Evolutionary conservation across 2,113 vertebrate species (phyloP).

Genomic region (Pipa parva): DNA sequence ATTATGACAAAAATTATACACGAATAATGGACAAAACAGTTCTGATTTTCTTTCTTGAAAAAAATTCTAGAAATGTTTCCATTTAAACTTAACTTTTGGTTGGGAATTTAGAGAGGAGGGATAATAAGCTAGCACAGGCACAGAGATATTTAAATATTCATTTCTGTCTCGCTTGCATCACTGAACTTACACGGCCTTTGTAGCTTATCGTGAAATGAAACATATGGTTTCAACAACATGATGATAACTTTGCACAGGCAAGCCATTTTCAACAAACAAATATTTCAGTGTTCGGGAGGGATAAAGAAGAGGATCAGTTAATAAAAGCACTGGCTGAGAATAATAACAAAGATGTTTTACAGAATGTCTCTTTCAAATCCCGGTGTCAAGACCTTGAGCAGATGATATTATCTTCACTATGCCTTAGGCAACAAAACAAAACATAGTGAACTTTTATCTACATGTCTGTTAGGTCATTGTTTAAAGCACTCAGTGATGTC

Average conservation of each 20-base stretch:
- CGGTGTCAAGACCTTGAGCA: constrained; percentile 14
- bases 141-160: not conserved
- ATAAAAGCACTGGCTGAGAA: constrained; percentile 18
- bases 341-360: constrained; percentile 13
- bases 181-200: not conserved
- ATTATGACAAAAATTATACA: too few species aligned
- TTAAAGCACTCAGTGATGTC: not conserved
- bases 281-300: constrained; percentile 1
- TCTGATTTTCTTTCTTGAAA: too few species aligned
- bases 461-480: not conserved
- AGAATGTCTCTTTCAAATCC: not conserved
- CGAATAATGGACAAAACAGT: too few species aligned
- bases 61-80: too few species aligned
- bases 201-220: not conserved
- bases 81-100: too few species aligned
- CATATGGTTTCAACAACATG: not conserved
- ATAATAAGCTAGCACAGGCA: too few species aligned
- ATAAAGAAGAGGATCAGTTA: constrained; percentile 1
- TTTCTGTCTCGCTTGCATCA: not conserved
- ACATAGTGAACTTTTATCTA: not conserved
- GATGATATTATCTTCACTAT: constrained; percentile 11
- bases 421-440: constrained; percentile 32
- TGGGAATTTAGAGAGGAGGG: too few species aligned
- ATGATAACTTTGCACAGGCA: not conserved
- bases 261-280: not conserved